Base-by-base conservation (phyloP, 1,140 invertebrate species). In the Anastrepha ludens region DNA sequence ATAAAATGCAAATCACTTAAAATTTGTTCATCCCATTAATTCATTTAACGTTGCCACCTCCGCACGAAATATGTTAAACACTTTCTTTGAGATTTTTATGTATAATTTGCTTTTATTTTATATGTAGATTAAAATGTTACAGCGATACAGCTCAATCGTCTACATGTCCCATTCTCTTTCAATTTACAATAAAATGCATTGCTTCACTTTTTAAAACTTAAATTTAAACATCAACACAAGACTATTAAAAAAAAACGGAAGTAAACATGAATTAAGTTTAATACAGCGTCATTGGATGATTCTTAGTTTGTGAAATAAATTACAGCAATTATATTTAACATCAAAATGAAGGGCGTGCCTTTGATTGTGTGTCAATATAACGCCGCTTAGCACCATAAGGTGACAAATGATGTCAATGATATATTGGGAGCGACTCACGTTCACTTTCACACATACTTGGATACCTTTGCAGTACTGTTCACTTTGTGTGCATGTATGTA, bases 101-200 rank as follows among this genome's bases (percentile, higher is more conserved):
- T 86, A 58, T 85, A 85, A 65, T 88, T 67, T 67, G 44, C 11
- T 65, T 85, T 88, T 58, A 29, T 59, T 60, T 74, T 64, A 64
- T 81, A 39, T 87, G 29, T 17, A n/a, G 50, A 81, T 58, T 81
- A 58, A 81, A 81, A 81, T 55, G n/a, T 81, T 81, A 58, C 9
- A 15, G 50, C 41, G 7, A 81, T 81, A 81, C 74, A 55, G 74
- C 74, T 55, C 44, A 59, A 70, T n/a, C 15, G 85, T 67, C n/a
- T 59, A 65, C 59, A 86, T 88, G 70, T 29, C 85, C 64, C 70
- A 58, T 58, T 87, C 41, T 85, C 74, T 87, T 87, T n/a, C 74
- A 55, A 81, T 81, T 81, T 81, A 81, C 74, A 81, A 85, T 85
- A 88, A 88, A 88, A 88, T 88, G 87, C 87, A 88, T 88, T 88